Percentiles rank a stretch among this genome's conserved stretches.
These are phyloP conservation scores for Plotosus lineatus DNA, from an alignment of 2,113 vertebrate genomes.

Conservation along the genomic window DNA sequence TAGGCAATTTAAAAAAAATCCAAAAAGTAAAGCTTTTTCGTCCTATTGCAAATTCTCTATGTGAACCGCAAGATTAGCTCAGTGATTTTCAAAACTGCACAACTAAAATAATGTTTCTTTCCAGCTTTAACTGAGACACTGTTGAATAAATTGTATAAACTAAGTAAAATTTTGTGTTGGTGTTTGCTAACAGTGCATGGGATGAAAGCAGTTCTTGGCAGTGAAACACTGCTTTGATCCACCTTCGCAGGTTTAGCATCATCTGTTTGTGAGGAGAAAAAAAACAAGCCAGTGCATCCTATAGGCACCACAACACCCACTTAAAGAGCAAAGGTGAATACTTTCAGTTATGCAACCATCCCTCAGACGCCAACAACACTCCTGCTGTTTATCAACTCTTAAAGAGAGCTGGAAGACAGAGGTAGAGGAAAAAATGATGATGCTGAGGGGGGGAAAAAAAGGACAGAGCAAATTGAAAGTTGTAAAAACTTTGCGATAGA, in stretches of 20 bases:
- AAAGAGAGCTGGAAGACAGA: slow-evolving; percentile 64
- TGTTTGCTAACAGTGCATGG: slow-evolving; percentile 6
- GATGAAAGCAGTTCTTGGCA: slow-evolving; percentile 23
- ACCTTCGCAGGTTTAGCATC: slow-evolving; percentile 70
- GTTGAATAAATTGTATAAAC: neutral
- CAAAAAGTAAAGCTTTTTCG: neutral
- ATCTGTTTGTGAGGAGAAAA: slow-evolving; percentile 62
- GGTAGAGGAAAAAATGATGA: slow-evolving; percentile 50
- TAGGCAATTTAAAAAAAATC: neutral
- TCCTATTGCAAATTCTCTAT: neutral
- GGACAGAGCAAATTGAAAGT: slow-evolving; percentile 76
- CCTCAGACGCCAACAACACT: slow-evolving; percentile 71
- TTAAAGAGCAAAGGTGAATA: slow-evolving; percentile 73
- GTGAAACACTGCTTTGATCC: slow-evolving; percentile 63
- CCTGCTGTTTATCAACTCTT: slow-evolving; percentile 64
- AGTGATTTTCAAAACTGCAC: neutral
- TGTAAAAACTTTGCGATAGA: slow-evolving; percentile 80
- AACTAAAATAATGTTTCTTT: neutral
- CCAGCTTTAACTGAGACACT: neutral
- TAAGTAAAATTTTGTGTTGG: neutral
- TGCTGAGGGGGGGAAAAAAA: slow-evolving; percentile 43
- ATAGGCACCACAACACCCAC: slow-evolving; percentile 76
- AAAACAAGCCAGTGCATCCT: slow-evolving; percentile 60
- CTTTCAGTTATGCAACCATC: slow-evolving; percentile 72
- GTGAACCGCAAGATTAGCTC: neutral